Evolutionary conservation across 2,113 vertebrate genomes (phyloP).

Genomic region (Phycodurus eques): DNA sequence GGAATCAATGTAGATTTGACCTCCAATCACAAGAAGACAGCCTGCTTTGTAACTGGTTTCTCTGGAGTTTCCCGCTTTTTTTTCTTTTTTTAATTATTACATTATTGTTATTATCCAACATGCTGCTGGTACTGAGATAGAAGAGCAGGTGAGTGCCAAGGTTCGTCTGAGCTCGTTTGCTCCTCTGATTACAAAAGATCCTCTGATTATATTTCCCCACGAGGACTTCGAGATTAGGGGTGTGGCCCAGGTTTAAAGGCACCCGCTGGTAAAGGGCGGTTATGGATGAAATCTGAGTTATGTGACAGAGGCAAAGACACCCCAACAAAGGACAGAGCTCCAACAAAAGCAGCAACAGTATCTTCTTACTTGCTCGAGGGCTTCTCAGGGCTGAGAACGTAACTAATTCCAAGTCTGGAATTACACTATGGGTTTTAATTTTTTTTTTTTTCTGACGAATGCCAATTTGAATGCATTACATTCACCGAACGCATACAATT

Average conservation of each 20-base stretch:
- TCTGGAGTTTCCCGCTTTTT: background rate
- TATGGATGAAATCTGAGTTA: background rate
- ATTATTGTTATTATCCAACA: background rate
- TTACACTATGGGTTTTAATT: background rate
- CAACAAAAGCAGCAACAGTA: background rate
- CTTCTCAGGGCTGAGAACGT: background rate
- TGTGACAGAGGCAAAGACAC: background rate
- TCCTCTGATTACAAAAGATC: background rate
- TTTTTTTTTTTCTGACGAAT: background rate
- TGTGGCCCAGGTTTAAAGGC: background rate
- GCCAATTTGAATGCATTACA: background rate
- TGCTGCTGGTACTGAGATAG: background rate
- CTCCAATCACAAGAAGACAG: background rate
- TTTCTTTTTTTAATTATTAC: background rate
- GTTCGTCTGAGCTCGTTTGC: background rate
- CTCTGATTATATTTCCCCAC: background rate
- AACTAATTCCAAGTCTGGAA: background rate
- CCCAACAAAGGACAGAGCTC: background rate
- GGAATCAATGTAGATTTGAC: background rate
- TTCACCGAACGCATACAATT: background rate
- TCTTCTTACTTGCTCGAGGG: background rate
- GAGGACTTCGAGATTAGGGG: background rate
- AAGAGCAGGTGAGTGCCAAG: background rate
- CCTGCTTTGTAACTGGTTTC: slow-evolving; percentile 1
- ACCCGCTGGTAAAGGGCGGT: background rate